Evolutionary conservation across 2,113 vertebrate genomes (phyloP).

Genomic region (Colistium nudipinnis): DNA sequence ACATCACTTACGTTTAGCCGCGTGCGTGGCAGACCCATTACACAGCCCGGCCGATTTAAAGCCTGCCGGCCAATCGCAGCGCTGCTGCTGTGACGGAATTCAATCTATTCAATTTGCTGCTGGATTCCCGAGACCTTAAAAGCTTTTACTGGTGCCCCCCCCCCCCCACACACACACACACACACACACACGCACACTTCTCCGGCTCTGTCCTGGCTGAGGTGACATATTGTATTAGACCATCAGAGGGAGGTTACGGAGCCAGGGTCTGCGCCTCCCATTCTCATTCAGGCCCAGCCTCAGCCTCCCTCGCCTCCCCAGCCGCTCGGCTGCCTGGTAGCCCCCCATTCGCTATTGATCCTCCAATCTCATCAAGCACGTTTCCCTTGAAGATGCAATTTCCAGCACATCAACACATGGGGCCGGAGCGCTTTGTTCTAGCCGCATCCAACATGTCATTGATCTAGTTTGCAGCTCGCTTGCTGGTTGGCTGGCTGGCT

Average conservation of each 20-base stretch:
- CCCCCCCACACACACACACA: background rate
- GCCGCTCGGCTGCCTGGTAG: slow-evolving; percentile 41
- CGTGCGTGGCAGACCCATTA: slow-evolving; percentile 49
- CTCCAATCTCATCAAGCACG: slow-evolving; percentile 80
- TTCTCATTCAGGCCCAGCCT: slow-evolving; percentile 72
- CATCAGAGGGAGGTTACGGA: slow-evolving; percentile 63
- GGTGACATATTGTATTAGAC: slow-evolving; percentile 72
- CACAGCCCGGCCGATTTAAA: slow-evolving; percentile 34
- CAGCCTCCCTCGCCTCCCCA: slow-evolving; percentile 34
- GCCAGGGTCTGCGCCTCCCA: slow-evolving; percentile 38
- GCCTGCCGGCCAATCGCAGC: slow-evolving; percentile 37
- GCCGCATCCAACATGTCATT: slow-evolving; percentile 63
- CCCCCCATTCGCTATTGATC: slow-evolving; percentile 77
- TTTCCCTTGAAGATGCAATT: slow-evolving; percentile 84
- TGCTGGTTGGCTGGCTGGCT: slow-evolving; percentile 9
- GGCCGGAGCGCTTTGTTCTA: slow-evolving; percentile 75
- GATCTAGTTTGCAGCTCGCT: slow-evolving; percentile 67
- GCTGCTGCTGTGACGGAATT: slow-evolving; percentile 47
- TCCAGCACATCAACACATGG: slow-evolving; percentile 76
- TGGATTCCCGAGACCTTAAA: slow-evolving; percentile 57
- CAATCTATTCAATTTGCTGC: slow-evolving; percentile 63
- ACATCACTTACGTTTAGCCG: slow-evolving; percentile 49
- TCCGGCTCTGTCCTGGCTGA: slow-evolving; percentile 39
- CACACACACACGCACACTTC: no score
- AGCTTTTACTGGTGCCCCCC: slow-evolving; percentile 42